Evolutionary conservation across 2,113 vertebrate genomes (phyloP).

Genomic region (Psittacara wagleri): DNA sequence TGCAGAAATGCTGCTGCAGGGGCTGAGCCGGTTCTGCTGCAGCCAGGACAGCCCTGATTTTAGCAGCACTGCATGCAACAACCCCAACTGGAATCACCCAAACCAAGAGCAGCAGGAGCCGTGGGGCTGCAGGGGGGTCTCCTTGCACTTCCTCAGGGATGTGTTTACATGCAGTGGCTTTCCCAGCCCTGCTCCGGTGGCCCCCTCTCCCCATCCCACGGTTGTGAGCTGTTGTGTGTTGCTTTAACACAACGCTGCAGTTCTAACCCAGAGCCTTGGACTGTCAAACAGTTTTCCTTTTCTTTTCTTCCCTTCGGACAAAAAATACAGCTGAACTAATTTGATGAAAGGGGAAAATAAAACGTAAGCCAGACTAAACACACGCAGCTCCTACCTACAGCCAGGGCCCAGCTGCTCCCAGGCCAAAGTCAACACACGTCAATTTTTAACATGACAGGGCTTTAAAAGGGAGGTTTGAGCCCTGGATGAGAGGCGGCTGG

Average conservation of each 20-base stretch:
- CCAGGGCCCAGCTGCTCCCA: conserved; percentile 56
- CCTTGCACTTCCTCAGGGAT: neutral
- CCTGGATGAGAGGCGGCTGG: conserved; percentile 61
- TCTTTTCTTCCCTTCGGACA: conserved; percentile 47
- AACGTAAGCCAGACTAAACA: conserved; percentile 75
- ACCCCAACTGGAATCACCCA: neutral
- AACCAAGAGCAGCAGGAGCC: neutral
- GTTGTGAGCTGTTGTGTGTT: conserved; percentile 47
- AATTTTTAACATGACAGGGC: conserved; percentile 73
- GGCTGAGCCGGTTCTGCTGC: neutral
- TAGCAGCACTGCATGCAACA: neutral
- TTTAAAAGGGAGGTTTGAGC: conserved; percentile 63
- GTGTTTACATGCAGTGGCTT: neutral
- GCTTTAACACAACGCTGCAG: conserved; percentile 32
- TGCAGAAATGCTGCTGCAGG: fast-evolving
- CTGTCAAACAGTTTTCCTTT: conserved; percentile 60
- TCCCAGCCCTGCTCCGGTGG: neutral
- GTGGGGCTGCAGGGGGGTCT: neutral
- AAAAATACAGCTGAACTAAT: conserved; percentile 76
- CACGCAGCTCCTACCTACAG: conserved; percentile 75
- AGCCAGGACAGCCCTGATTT: neutral
- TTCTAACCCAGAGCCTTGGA: conserved; percentile 55
- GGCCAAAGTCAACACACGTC: conserved; percentile 76
- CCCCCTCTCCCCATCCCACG: neutral
- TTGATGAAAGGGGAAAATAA: conserved; percentile 77